A percentile compares a stretch with the other conserved stretches of the same genome.
Conservation (phyloP, 2,113 vertebrate species). For the Cynoglossus semilaevis region DNA sequence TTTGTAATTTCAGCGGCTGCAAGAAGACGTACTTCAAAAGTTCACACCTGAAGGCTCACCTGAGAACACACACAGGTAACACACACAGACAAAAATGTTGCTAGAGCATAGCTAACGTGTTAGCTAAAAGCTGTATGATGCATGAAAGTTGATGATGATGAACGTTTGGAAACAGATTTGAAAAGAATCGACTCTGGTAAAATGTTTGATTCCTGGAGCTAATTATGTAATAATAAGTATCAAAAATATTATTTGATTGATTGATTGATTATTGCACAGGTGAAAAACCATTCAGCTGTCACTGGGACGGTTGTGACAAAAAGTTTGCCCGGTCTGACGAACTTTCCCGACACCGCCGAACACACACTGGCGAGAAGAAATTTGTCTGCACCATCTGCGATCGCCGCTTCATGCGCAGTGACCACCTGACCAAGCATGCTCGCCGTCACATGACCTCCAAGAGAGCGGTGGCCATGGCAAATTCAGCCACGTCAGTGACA, state of each 20-base stretch:
- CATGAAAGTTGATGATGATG: no score
- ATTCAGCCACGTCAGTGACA: constrained; percentile 83
- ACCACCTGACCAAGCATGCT: constrained; percentile 95
- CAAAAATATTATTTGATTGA: no score
- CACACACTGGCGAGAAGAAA: constrained; percentile 97
- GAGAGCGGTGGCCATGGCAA: constrained; percentile 82
- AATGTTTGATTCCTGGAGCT: no score
- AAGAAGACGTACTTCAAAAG: constrained; percentile 99
- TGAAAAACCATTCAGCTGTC: constrained; percentile 96
- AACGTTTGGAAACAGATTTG: no score
- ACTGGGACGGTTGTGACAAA: constrained; percentile 95
- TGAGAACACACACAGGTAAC: constrained; percentile 94
- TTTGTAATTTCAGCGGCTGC: constrained; percentile 91
- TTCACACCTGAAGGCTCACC: constrained; percentile 97
- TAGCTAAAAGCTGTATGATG: no score
- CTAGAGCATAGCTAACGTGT: no score
- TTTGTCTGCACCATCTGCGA: constrained; percentile 90
- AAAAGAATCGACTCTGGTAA: no score
- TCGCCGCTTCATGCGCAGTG: constrained; percentile 96
- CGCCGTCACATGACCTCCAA: constrained; percentile 88
- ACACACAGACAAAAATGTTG: background rate
- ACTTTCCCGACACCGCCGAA: constrained; percentile 92
- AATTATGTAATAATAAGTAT: no score
- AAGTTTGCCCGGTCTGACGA: constrained; percentile 96
- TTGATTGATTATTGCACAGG: constrained; percentile 69